Evolutionary conservation across 2,888 invertebrate species (phyloP), one percentile per base, ranked within the genome.

Genomic region (Stenodera caucasica): DNA sequence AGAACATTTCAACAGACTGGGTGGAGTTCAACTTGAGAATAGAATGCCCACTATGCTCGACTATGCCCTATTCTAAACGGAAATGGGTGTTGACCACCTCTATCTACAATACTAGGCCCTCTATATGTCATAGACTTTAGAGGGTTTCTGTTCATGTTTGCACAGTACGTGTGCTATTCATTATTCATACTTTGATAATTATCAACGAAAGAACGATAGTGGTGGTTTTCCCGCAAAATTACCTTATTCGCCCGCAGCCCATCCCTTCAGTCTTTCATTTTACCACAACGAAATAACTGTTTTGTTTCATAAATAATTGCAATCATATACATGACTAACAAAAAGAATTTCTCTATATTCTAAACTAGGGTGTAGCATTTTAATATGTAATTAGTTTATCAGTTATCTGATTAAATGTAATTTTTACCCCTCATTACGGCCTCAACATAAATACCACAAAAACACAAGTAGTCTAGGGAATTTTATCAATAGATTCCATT

Each of bases 181-280:
- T 72, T 72, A 72, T 72, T 70, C 70, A 72, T 70, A 69, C 70
- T 72, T 72, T 72, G 70, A 72, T 72, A 71, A 71, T 72, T 71
- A 72, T 71, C 70, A 70, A 64, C 64, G 68, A 70, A 69, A 71
- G 70, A 70, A 70, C 67, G 67, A 40, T 40, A 21, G 15, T 40
- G 15, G 40, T 45, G 21, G 21, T 45, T 2, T 18, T 45, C 54
- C 45, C 53, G 60, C 37, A 53, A 63, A 57, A 63, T 63, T 60
- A 58, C 63, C 60, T 49, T 51, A 26, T 15, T 49, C 23, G 23
- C 53, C 57, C 57, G 35, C 21, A 49, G 49, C 26, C 49, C 45
- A 45, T 21, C 23, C 45, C 45, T 45, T 3, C 9, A 45, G 1
- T 12, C 21, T 45, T 9, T 4, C 21, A 23, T 15, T 23, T 37